Evolutionary conservation across 2,888 invertebrate genomes (phyloP).

Genomic region (Osedax frankpressi): DNA sequence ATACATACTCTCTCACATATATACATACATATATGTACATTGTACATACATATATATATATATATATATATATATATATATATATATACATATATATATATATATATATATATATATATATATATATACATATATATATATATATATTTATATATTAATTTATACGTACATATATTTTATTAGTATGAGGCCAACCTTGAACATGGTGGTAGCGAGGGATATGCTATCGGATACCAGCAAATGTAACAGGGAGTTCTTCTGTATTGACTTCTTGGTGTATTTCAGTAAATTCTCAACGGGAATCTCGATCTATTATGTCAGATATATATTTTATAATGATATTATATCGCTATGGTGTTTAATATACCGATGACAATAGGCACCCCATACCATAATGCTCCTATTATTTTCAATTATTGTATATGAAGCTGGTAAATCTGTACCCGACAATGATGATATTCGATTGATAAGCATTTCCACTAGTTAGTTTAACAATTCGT

Average conservation of each 20-base stretch:
- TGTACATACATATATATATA: not conserved
- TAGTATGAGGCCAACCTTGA: slow-evolving; percentile 57
- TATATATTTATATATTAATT: not conserved
- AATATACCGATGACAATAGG: no score
- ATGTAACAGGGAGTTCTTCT: slow-evolving; percentile 82
- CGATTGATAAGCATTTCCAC: no score
- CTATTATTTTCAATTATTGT: no score
- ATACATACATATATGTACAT: no score
- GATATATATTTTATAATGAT: no score
- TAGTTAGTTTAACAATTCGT: no score
- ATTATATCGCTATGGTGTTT: no score
- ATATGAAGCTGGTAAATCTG: no score
- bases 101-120: not conserved
- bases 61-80: not conserved
- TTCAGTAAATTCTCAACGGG: slow-evolving; percentile 85
- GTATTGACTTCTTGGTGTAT: slow-evolving; percentile 72
- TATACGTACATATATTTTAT: not conserved
- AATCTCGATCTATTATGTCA: slow-evolving; percentile 54
- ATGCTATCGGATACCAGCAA: slow-evolving; percentile 89
- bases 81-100: not conserved
- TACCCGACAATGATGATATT: no score
- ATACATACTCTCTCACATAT: no score
- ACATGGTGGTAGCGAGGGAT: slow-evolving; percentile 72
- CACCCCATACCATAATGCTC: no score
- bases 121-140: not conserved